Base-by-base conservation (phyloP, 1,140 invertebrate species). In the Drosophila seguyi region DNA sequence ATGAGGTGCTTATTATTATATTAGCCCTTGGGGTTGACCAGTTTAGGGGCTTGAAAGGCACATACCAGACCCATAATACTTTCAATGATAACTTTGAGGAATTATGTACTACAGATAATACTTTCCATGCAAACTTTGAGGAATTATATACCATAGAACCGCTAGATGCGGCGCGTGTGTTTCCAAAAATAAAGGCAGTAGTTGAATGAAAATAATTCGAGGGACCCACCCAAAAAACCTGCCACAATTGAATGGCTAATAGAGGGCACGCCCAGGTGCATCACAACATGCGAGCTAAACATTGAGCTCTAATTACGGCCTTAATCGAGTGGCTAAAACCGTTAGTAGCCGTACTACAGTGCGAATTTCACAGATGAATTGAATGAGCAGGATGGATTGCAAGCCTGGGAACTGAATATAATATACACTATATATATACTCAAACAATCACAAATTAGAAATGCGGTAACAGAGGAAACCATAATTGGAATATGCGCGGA, bases 341-440 rank as follows among this genome's bases (percentile, higher is more conserved):
- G 79, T 87, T 79, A 79, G 36, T 36, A 45, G 29, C 31, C n/a
- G n/a, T n/a, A n/a, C n/a, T n/a, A 38, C 47, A 57, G 25, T 78
- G 82, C 68, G 65, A 58, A 68, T 79, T 81, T 78, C 67, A 71
- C 67, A 79, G 83, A 58, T 72, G 75, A 82, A 82, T 87, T 59
- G 45, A 75, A 78, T 56, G 53, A 55, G 50, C 61, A 61, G 55
- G 38, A 77, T 74, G 63, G 75, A 72, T 79, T 79, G 78, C 61
- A 75, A 75, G 81, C 79, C 78, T 87, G 83, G 72, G 85, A 72
- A 72, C 34, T 38, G 65, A 80, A 77, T 68, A 10, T 14, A 25
- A 1, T 14, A 25, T 6, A n/a, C 4, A 36, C 56, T 1, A 6
- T 36, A 13, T 36, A 36, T 3, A 77, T 67, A 42, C 18, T 65